Evolutionary conservation across 1,140 invertebrate genomes (phyloP).

Genomic region (Solenopsis invicta): DNA sequence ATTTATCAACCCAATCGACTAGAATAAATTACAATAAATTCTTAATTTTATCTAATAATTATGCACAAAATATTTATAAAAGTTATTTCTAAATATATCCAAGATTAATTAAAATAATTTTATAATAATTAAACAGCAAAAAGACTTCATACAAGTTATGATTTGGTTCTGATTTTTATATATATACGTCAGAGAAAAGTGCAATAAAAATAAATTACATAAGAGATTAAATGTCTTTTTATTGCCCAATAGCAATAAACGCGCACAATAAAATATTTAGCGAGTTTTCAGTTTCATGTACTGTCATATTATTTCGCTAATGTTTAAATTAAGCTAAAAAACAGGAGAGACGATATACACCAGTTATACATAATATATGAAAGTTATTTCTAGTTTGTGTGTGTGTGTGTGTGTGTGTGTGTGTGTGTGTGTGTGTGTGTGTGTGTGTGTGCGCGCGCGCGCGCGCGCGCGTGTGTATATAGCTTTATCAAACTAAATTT

Average conservation of each 20-base stretch:
- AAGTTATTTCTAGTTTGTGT: slow-evolving; percentile 26
- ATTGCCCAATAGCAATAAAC: slow-evolving; percentile 56
- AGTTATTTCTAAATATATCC: background rate
- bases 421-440: background rate
- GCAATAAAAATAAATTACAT: slow-evolving; percentile 53
- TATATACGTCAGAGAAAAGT: slow-evolving; percentile 35
- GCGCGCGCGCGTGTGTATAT: background rate
- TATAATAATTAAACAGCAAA: background rate
- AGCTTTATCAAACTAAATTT: slow-evolving; percentile 25
- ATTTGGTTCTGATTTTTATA: slow-evolving; percentile 35
- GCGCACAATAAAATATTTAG: slow-evolving; percentile 34
- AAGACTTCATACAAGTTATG: slow-evolving; percentile 13
- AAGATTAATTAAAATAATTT: background rate
- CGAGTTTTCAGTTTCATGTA: slow-evolving; percentile 16
- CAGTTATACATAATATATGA: slow-evolving; percentile 39
- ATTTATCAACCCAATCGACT: slow-evolving; percentile 8
- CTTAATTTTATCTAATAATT: slow-evolving; percentile 21
- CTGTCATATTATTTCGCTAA: slow-evolving; percentile 41
- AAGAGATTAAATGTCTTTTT: slow-evolving; percentile 46
- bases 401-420: background rate
- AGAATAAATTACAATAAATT: slow-evolving; percentile 19
- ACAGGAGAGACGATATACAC: background rate
- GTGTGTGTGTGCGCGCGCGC: background rate
- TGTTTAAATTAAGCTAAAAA: slow-evolving; percentile 39
- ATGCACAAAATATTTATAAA: slow-evolving; percentile 14